Base-by-base conservation (phyloP, 2,888 invertebrate species). In the Autographa gamma region DNA sequence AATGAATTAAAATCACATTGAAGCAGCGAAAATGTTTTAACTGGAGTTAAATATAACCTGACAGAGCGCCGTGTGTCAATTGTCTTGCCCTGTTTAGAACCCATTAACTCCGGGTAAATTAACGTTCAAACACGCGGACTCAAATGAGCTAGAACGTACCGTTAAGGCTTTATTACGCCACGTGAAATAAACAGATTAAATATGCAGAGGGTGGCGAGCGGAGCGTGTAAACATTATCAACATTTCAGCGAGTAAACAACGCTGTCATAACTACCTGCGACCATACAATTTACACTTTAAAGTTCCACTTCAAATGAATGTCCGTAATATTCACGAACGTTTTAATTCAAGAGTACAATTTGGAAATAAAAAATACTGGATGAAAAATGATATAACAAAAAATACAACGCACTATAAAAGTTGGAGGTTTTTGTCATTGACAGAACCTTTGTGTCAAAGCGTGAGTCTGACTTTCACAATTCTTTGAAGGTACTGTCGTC, bases 151-250 rank as follows among this genome's bases (percentile, higher is more conserved):
- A 41, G 31, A 18, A 60, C 38, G 59, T 63, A 63, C 64, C 64
- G 60, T 69, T 63, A 71, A n/a, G 43, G 52, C 71, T 78, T 72
- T 67, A 81, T 78, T 79, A 71, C 19, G 41, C 62, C 31, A 34
- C 73, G 72, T 74, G 63, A 74, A 78, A 73, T 82, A 78, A 76
- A 76, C 72, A 56, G 32, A 73, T 77, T 79, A 62, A 72, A 76
- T 76, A 81, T 79, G 70, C 75, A 77, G 71, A 77, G 70, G 69
- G 77, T 25, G 67, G 38, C 38, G 70, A 61, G 43, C 60, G 69
- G 63, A 32, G 70, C 69, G 65, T 71, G 71, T 73, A 74, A 76
- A 70, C 71, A 73, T 69, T 68, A 74, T 62, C 66, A 62, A 76
- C 82, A 76, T 70, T 62, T 31, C 59, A 58, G 61, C 69, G 64